phyloP scores from a whole-genome alignment of 2,888 invertebrate genomes.

The Melipona bicolor region DNA sequence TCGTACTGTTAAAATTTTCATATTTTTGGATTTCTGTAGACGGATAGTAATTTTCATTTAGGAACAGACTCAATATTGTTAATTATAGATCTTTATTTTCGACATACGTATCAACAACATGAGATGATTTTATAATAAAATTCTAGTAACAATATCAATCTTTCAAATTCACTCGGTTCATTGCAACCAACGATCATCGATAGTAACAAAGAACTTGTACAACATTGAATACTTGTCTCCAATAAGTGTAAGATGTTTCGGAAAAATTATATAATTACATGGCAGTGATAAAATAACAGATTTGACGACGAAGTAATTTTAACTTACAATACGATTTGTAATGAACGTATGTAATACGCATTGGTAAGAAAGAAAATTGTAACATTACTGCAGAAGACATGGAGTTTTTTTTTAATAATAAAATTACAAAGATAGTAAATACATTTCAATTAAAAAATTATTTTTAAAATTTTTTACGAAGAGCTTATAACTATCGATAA shows the following conservation, averaged over 20 bases:
- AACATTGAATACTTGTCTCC: slow-evolving; percentile 39
- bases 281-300: slow-evolving; percentile 15
- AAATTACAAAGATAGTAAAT: slow-evolving; percentile 45
- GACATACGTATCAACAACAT: slow-evolving; percentile 74
- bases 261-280: slow-evolving; percentile 28
- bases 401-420: slow-evolving; percentile 45
- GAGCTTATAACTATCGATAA: slow-evolving; percentile 52
- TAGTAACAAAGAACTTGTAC: slow-evolving; percentile 56
- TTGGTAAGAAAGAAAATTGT: slow-evolving; percentile 61
- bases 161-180: slow-evolving; percentile 54
- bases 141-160: slow-evolving; percentile 73
- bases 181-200: slow-evolving; percentile 48
- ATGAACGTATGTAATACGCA: slow-evolving; percentile 27
- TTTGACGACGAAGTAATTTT: slow-evolving; percentile 28
- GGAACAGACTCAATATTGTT: slow-evolving; percentile 32
- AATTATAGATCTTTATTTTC: slow-evolving; percentile 76
- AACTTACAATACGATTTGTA: slow-evolving; percentile 17
- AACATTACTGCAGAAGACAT: slow-evolving; percentile 56
- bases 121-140: slow-evolving; percentile 69
- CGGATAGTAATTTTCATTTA: neutral
- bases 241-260: slow-evolving; percentile 61
- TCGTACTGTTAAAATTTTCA: too few species aligned
- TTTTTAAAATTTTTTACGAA: slow-evolving; percentile 31
- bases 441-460: slow-evolving; percentile 53
- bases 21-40: neutral